Evolutionary conservation across 2,888 invertebrate species (phyloP).

Genomic region (Leucophora obtusa): DNA sequence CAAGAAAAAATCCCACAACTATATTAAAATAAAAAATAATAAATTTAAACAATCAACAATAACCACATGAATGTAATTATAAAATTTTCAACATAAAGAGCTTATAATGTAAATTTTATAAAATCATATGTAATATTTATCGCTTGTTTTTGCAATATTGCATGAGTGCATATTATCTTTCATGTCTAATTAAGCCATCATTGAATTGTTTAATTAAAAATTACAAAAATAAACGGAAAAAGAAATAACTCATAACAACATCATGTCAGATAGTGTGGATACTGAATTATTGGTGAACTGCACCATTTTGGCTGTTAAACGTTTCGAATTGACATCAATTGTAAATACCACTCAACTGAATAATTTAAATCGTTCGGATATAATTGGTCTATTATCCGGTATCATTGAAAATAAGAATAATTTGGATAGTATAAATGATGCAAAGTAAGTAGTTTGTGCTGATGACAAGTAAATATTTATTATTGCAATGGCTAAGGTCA

Average conservation of each 20-base stretch:
- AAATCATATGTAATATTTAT: neutral
- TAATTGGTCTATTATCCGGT: conserved; percentile 73
- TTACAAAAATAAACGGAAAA: neutral
- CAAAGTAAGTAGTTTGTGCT: conserved; percentile 72
- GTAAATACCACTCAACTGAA: conserved; percentile 73
- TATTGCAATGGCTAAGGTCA: no score
- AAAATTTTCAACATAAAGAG: neutral
- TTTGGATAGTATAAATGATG: conserved; percentile 73
- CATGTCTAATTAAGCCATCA: neutral
- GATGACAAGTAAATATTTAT: no score
- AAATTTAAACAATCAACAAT: no score
- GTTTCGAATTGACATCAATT: conserved; percentile 73
- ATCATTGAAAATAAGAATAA: conserved; percentile 76
- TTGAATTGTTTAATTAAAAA: neutral
- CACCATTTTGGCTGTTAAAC: conserved; percentile 76
- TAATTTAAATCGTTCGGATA: conserved; percentile 75
- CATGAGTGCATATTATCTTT: neutral
- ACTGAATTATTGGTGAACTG: conserved; percentile 77
- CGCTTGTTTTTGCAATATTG: neutral
- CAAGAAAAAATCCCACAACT: no score
- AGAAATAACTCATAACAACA: neutral
- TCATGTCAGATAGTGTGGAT: conserved; percentile 76
- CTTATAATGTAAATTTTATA: neutral
- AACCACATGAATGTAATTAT: no score
- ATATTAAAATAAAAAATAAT: neutral